Conservation (phyloP, 2,113 vertebrate genomes). For the Aegotheles bennettii region DNA sequence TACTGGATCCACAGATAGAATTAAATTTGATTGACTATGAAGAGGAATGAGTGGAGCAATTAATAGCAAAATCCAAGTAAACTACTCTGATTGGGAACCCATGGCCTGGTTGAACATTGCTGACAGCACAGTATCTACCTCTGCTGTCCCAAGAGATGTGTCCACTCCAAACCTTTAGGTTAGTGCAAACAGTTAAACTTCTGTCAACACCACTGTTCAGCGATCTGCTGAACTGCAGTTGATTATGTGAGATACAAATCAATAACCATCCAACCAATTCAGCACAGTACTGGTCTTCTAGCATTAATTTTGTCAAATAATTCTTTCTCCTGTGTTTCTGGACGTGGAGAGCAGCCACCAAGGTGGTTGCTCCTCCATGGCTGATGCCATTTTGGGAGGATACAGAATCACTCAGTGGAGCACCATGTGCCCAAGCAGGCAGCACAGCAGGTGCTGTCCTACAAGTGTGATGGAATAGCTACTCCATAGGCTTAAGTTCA, state of each 20-base stretch:
- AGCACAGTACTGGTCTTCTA: background rate
- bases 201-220: background rate
- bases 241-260: background rate
- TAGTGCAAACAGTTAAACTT: background rate
- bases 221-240: background rate
- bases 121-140: background rate
- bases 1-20: slow-evolving; percentile 15
- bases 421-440: rapidly evolving
- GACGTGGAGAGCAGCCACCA: background rate
- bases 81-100: background rate
- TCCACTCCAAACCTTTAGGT: background rate
- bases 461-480: background rate
- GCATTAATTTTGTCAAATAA: background rate
- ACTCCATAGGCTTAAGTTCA: background rate
- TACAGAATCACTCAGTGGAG: background rate
- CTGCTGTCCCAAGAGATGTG: rapidly evolving
- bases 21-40: slow-evolving; percentile 30
- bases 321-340: background rate
- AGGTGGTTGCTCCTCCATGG: background rate
- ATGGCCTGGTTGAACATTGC: background rate
- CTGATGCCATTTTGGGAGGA: background rate
- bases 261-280: background rate
- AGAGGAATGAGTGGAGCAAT: slow-evolving; percentile 10
- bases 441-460: background rate
- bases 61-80: background rate